Conservation (phyloP, 1,140 invertebrate species). For the Wiebesia pumilae region DNA sequence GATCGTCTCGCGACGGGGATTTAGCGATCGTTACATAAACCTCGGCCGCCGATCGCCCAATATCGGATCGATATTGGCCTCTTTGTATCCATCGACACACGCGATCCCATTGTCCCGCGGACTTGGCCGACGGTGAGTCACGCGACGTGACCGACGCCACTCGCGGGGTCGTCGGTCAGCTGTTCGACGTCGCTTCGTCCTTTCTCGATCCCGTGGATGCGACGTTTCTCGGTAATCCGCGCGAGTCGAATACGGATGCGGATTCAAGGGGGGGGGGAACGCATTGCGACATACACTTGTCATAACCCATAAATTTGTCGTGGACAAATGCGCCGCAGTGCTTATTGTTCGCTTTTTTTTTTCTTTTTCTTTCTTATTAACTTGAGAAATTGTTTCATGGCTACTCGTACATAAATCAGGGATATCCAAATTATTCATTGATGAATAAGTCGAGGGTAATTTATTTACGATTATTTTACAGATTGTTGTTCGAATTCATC, state of each 20-base stretch:
- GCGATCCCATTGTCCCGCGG: neutral
- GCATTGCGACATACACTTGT: too few relatives aligned
- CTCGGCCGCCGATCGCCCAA: slow-evolving; percentile 19
- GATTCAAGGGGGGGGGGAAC: too few relatives aligned
- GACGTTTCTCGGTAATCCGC: neutral
- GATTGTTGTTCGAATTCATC: too few relatives aligned
- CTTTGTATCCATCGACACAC: neutral
- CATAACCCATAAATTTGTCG: too few relatives aligned
- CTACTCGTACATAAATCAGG: neutral
- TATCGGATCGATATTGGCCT: neutral
- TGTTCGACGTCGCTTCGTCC: neutral
- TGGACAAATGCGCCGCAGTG: neutral
- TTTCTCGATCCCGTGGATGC: neutral
- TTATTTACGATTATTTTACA: too few relatives aligned
- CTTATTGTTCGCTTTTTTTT: neutral
- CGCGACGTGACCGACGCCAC: too few relatives aligned
- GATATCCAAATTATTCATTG: neutral
- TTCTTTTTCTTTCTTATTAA: too few relatives aligned
- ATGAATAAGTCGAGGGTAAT: too few relatives aligned
- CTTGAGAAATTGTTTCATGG: too few relatives aligned
- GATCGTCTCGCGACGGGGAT: neutral
- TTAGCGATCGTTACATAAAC: slow-evolving; percentile 28
- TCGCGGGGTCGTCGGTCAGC: neutral
- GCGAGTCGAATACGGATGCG: neutral
- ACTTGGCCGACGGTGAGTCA: too few relatives aligned